phyloP scores from a whole-genome alignment of 2,797 vertebrate species.

The Varecia variegata region DNA sequence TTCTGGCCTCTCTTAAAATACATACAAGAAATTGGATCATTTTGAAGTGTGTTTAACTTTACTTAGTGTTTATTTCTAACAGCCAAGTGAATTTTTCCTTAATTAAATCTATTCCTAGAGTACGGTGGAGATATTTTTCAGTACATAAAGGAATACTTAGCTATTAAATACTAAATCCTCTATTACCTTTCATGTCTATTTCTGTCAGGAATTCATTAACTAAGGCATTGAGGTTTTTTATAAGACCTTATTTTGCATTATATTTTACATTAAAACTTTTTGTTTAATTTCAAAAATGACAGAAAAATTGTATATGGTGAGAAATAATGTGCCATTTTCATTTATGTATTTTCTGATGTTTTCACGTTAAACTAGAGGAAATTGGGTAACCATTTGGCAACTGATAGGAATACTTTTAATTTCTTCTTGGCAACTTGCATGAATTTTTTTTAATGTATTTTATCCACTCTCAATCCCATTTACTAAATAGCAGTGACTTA shows the following conservation, averaged over 20 bases:
- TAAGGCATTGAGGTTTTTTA: background rate
- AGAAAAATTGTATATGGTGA: background rate
- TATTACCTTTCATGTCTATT: background rate
- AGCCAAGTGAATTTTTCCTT: slow-evolving; percentile 20
- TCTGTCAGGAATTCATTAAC: slow-evolving; percentile 16
- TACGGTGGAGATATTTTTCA: background rate
- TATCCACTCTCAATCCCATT: background rate
- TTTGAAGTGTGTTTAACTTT: slow-evolving; percentile 23
- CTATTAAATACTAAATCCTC: background rate
- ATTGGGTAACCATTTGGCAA: slow-evolving; percentile 42
- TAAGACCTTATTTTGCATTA: background rate
- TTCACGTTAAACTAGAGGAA: slow-evolving; percentile 28
- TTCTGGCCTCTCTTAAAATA: slow-evolving; percentile 22
- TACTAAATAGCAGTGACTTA: background rate
- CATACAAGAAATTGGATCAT: slow-evolving; percentile 15
- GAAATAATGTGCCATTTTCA: background rate
- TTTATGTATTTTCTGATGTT: slow-evolving; percentile 30
- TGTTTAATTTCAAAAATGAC: background rate
- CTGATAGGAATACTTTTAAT: background rate
- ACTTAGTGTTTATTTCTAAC: slow-evolving; percentile 18
- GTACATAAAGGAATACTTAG: background rate
- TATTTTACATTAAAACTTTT: slow-evolving; percentile 21
- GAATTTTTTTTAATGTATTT: slow-evolving; percentile 4
- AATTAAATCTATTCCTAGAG: background rate
- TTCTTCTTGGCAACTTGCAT: background rate